Conservation (phyloP, 1,140 invertebrate species). For the Ceratitis capitata region DNA sequence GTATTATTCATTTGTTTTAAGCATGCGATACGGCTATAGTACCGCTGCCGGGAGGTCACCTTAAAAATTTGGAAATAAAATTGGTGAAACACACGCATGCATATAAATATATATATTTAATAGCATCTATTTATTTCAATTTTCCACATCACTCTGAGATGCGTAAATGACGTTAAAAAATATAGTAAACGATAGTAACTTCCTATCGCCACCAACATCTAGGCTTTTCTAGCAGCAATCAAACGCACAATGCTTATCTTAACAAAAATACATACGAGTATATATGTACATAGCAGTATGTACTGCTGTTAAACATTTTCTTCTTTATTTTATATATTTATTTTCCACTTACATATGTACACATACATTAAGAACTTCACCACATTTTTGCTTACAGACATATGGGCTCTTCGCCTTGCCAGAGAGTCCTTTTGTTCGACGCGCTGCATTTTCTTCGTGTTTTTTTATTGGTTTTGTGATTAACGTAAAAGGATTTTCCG, state of each 20-base stretch:
- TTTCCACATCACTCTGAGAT: neutral
- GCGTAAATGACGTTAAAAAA: neutral
- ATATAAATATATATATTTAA: neutral
- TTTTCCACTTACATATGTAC: neutral
- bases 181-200: neutral
- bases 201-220: slow-evolving; percentile 2
- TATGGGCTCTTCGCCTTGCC: neutral
- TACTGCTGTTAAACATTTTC: neutral
- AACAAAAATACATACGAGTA: too few relatives aligned
- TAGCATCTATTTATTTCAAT: neutral
- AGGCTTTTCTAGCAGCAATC: neutral
- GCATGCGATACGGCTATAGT: neutral
- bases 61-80: neutral
- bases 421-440: neutral
- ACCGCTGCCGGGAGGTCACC: neutral
- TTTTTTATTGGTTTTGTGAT: neutral
- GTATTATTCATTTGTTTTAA: neutral
- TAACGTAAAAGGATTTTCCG: slow-evolving; percentile 37
- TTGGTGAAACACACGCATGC: neutral
- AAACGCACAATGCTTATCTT: neutral
- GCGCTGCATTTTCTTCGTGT: neutral
- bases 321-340: neutral
- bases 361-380: neutral
- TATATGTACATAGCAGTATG: too few relatives aligned
- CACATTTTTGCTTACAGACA: neutral